Evolutionary conservation across 2,113 vertebrate genomes (phyloP), one percentile per base, ranked within the genome.

Genomic region (Sylvilagus bachmani): DNA sequence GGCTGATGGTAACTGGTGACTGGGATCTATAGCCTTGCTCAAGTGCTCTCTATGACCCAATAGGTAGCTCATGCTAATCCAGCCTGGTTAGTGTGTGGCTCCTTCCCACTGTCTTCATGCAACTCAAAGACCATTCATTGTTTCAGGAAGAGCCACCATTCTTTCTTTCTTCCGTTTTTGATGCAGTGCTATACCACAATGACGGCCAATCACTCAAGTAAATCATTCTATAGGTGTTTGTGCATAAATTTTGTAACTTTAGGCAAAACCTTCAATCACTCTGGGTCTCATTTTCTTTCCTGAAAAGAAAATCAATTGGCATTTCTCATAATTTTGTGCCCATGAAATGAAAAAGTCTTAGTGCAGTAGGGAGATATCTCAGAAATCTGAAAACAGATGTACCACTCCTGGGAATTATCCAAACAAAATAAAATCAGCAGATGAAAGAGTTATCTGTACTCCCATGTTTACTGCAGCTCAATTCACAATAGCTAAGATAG

Each of bases 251-350:
- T 70, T 11, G 4, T 73, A 62, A 84, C 70, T 69, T 83, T 61
- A 78, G 36, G 69, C 31, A 89, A 80, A 80, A 61, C 66, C 5
- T 27, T 84, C 1, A 0, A 31, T 11, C 6, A 17, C 80, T 71
- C 62, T 88, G 36, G 25, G 19, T 69, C 70, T 93, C 38, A 19
- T n/a, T 94, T 95, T 82, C 64, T 95, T 89, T 92, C 58, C n/a
- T 80, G 31, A 61, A 89, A 62, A 83, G 22, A 49, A 92, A 80
- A 62, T 49, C 84, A 69, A 61, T 70, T 27, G 27, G 4, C 27
- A 61, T 93, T 93, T 93, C 64, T 94, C 58, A 83, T 44, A 92
- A 86, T 9, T 36, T 10, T 31, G 4, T 49, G 14, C 77, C 27
- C 29, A 21, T 82, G 44, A 82, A 87, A 51, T 64, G 31, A 38